phyloP scores from a whole-genome alignment of 1,140 invertebrate species.

The Hermatobates lingyangjiaoensis region DNA sequence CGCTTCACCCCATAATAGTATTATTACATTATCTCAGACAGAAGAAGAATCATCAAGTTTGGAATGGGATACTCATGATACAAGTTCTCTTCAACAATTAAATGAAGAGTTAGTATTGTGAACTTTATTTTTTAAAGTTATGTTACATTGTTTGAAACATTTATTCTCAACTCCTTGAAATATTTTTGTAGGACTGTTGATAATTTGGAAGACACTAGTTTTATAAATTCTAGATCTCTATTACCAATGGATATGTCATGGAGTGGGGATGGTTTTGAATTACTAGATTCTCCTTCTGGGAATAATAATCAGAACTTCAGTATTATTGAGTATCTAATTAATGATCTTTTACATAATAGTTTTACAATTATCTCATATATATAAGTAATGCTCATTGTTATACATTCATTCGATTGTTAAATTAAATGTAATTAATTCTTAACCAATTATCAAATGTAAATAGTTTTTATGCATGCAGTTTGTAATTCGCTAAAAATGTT shows the following conservation, averaged over 20 bases:
- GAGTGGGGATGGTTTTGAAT: not conserved
- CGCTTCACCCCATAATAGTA: slow-evolving; percentile 8
- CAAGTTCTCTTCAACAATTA: slow-evolving; percentile 6
- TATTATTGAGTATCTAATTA: too few relatives aligned
- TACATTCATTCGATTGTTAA: too few relatives aligned
- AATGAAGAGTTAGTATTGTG: not conserved
- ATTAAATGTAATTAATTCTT: too few relatives aligned
- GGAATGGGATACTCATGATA: slow-evolving; percentile 22
- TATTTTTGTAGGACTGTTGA: not conserved
- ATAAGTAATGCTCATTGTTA: too few relatives aligned
- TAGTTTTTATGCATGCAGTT: too few relatives aligned
- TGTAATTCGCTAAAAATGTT: too few relatives aligned
- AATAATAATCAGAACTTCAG: too few relatives aligned
- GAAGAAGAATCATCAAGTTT: slow-evolving; percentile 20
- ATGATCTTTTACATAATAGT: too few relatives aligned
- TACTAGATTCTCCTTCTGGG: not conserved
- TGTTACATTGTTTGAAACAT: not conserved
- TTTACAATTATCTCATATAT: too few relatives aligned
- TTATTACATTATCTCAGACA: not conserved
- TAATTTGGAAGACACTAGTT: not conserved
- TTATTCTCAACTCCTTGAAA: not conserved
- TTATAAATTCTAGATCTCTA: not conserved
- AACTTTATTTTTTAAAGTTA: not conserved
- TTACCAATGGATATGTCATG: not conserved
- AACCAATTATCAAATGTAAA: too few relatives aligned